phyloP scores from a whole-genome alignment of 2,888 invertebrate genomes.

The Athripsodes cinereus region DNA sequence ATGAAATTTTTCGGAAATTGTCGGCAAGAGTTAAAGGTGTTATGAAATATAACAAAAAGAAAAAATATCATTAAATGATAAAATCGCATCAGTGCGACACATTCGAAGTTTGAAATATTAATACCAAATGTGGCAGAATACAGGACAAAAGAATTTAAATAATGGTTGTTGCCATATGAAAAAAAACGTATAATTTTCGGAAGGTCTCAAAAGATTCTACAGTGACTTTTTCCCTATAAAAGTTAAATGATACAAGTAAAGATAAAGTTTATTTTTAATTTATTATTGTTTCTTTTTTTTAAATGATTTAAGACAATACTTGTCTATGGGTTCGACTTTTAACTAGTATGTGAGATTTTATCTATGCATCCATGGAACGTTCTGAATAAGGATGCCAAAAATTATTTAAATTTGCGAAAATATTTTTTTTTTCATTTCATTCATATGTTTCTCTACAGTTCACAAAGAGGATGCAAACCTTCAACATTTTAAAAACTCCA shows the following conservation, averaged over 20 bases:
- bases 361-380: too few relatives aligned
- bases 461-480: too few relatives aligned
- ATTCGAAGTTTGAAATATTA: background rate
- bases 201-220: background rate
- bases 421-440: too few relatives aligned
- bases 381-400: too few relatives aligned
- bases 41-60: too few relatives aligned
- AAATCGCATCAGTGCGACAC: background rate
- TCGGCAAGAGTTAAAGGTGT: too few relatives aligned
- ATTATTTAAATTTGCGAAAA: too few relatives aligned
- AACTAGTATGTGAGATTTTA: background rate
- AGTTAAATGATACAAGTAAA: background rate
- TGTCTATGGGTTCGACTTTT: background rate
- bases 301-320: background rate
- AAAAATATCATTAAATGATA: too few relatives aligned
- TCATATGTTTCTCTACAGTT: too few relatives aligned
- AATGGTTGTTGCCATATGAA: background rate
- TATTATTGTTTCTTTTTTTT: background rate
- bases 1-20: too few relatives aligned
- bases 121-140: background rate
- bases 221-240: background rate
- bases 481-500: too few relatives aligned
- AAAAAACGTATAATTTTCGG: background rate
- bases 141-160: background rate
- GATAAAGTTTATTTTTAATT: background rate